Evolutionary conservation across 1,140 invertebrate genomes (phyloP), one percentile per base, ranked within the genome.

Genomic region (Pomacea maculata): DNA sequence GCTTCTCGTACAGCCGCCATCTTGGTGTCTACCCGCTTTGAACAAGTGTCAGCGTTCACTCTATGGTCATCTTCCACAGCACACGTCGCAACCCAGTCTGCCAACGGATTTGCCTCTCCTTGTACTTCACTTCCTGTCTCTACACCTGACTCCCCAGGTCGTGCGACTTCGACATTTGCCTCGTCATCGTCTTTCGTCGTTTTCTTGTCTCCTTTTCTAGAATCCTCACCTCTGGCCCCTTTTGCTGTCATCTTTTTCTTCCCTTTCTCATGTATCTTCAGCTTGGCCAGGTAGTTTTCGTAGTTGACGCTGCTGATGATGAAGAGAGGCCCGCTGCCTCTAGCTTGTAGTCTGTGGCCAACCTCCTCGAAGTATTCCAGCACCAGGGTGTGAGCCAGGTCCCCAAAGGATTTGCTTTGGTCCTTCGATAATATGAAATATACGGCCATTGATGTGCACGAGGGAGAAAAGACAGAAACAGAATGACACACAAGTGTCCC

Each of bases 311-410:
- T 14, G 67, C 77, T 78, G 77, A 78, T 78, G 67, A 78, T 78
- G 54, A 78, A 61, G 45, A 71, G 77, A 7, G 19, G 6, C 6
- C 77, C 65, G 14, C 57, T 15, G 12, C 45, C 7, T 8, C 25
- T 7, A 15, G 54, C 73, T 63, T 25, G 55, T 7, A 70, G 52
- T 4, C 45, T 15, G 14, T 77, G 75, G 11, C 67, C 67, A 64
- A 78, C 65, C 12, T 71, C 14, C 17, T 78, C 65, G 52, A 78
- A n/a, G 52, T 45, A 67, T 9, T 78, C 77, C 77, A 78, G 45
- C 45, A 78, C 77, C 34, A 78, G n/a, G 5, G 77, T 78, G 77
- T 78, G 77, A 19, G 77, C 77, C 19, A 78, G 77, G 65, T 78
- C 77, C 6, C 77, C 77, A 11, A 64, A 65, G 4, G 77, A 64